phyloP scores from a whole-genome alignment of 2,888 invertebrate genomes.

The Eupithecia pulchellata region DNA sequence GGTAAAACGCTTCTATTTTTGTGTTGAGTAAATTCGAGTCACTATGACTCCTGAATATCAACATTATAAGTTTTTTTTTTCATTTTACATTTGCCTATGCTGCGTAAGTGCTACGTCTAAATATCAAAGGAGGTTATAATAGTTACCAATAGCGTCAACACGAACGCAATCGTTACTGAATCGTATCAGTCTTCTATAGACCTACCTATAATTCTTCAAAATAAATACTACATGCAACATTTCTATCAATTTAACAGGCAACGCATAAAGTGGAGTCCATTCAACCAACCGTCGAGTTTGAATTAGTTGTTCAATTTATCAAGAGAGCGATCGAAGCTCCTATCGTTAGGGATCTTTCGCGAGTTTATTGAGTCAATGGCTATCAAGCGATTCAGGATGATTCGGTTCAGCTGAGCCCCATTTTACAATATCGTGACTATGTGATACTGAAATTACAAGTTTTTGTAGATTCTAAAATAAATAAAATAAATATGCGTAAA shows the following conservation, averaged over 20 bases:
- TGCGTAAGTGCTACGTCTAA: too few species aligned
- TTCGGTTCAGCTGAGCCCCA: background rate
- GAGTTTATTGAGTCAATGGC: background rate
- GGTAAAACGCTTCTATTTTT: too few species aligned
- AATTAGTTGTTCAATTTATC: conserved; percentile 45
- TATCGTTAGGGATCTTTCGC: background rate
- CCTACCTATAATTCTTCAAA: too few species aligned
- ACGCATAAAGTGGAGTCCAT: conserved; percentile 38
- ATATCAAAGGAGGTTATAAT: background rate
- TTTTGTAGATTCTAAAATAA: background rate
- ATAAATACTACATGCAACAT: conserved; percentile 14
- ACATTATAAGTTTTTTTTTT: too few species aligned
- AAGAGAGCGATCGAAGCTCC: conserved; percentile 35
- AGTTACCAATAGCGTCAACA: background rate
- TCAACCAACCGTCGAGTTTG: conserved; percentile 42
- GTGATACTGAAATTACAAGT: background rate
- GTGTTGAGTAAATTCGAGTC: background rate
- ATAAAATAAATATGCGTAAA: too few species aligned
- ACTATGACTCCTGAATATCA: too few species aligned
- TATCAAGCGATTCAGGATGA: background rate
- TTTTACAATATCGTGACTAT: background rate
- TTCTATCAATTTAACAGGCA: conserved; percentile 41
- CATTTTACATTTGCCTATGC: too few species aligned
- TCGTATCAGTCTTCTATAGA: background rate
- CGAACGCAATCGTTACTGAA: background rate